Percentiles rank a stretch among this genome's conserved stretches.
Evolutionary conservation across 2,113 vertebrate species (phyloP).

Genomic region (Oryzias melastigma): DNA sequence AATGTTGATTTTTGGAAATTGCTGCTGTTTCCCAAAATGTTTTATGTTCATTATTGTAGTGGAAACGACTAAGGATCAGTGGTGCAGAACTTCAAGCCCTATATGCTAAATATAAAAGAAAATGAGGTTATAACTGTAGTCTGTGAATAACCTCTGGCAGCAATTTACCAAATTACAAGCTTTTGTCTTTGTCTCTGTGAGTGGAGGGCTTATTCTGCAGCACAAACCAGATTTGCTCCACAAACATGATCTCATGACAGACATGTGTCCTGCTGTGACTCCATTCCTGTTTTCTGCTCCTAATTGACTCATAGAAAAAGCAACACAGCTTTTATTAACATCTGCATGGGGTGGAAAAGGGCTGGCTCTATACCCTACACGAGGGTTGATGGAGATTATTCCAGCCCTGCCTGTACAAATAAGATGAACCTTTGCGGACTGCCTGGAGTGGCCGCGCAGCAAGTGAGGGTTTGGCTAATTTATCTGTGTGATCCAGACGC

Average conservation of each 20-base stretch:
- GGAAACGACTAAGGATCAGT: too few species aligned
- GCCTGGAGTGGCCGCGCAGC: constrained; percentile 15
- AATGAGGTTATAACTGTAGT: not conserved
- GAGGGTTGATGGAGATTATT: constrained; percentile 27
- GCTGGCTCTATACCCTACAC: constrained; percentile 15
- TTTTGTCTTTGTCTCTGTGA: not conserved
- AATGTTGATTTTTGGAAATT: too few species aligned
- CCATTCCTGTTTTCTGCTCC: constrained; percentile 13
- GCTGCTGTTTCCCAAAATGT: too few species aligned
- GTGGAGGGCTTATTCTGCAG: constrained; percentile 4
- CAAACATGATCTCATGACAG: constrained; percentile 8
- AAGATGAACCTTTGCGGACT: constrained; percentile 17
- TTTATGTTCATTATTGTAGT: too few species aligned
- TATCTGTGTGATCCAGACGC: constrained; percentile 38
- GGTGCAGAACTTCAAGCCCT: too few species aligned
- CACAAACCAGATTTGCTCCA: constrained; percentile 5
- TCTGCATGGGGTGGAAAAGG: constrained; percentile 24
- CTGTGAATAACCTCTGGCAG: not conserved
- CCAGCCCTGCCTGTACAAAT: constrained; percentile 25
- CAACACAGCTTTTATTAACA: constrained; percentile 30
- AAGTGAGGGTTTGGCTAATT: constrained; percentile 35
- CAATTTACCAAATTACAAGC: constrained; percentile 1
- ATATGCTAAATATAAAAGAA: not conserved
- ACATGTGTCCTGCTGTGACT: constrained; percentile 34
- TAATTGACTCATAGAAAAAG: constrained; percentile 49